Evolutionary conservation across 2,797 vertebrate genomes (phyloP), one percentile per base, ranked within the genome.

Genomic region (Sarcophilus harrisii): DNA sequence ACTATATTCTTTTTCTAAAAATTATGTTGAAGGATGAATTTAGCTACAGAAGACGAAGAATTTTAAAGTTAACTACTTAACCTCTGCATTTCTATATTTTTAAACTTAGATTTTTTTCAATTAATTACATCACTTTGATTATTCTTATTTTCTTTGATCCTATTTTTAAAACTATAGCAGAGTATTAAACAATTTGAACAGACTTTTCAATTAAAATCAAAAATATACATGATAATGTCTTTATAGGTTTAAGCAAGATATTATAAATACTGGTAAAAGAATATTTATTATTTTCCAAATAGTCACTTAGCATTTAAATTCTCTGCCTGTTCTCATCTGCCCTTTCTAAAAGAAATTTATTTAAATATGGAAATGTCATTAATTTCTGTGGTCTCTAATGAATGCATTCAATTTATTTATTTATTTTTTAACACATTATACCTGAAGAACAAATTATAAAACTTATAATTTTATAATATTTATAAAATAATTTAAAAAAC

Each of bases 331-430:
- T 98, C 96, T 98, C 97, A 98, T 98, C 97, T 97, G 97, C 90
- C 97, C 66, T 91, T 90, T 91, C 87, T 73, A 97, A 98, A 95
- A 97, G 93, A 95, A n/a, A 52, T 98, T 98, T 98, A 97, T 98
- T 94, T 95, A 95, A 95, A 27, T 93, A 38, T 32, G 45, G 97
- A 96, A 97, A 96, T 95, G 28, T 96, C 93, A 95, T 62, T 91
- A 97, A 58, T 93, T 97, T 92, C n/a, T 96, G 54, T 94, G 97
- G 91, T 57, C 92, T 96, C 92, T 58, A 55, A 55, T 55, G 9
- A 94, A 96, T 95, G 62, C 93, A 94, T 2, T 24, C 90, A 14
- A 66, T 12, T 73, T 6, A 73, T 73, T 18, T 73, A 93, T 60
- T 93, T 62, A 92, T 90, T 92, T 90, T 95, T 93, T 49, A 30